Evolutionary conservation across 2,113 vertebrate genomes (phyloP).

Genomic region (Nematolebias whitei): DNA sequence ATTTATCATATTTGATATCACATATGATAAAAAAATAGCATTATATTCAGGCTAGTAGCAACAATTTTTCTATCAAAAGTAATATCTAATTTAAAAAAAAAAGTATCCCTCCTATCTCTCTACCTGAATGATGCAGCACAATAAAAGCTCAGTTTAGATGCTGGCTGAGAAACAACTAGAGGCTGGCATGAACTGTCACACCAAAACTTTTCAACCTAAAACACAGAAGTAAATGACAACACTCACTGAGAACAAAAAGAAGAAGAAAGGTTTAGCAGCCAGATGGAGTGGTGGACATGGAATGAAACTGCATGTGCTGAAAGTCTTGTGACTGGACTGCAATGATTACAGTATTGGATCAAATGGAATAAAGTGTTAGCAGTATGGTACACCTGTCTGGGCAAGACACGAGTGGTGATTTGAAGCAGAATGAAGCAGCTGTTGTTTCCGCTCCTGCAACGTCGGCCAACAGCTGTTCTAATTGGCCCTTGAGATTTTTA

Average conservation of each 20-base stretch:
- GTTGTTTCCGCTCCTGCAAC: too few species aligned
- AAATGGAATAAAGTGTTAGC: too few species aligned
- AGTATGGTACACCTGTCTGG: too few species aligned
- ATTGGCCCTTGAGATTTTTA: too few species aligned
- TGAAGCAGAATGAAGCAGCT: too few species aligned
- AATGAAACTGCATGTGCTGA: too few species aligned
- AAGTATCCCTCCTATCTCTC: background rate
- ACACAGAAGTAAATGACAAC: constrained; percentile 2
- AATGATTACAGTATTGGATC: too few species aligned
- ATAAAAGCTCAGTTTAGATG: constrained; percentile 28
- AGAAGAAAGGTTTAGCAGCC: too few species aligned
- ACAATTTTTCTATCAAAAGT: constrained; percentile 14
- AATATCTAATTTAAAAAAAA: constrained; percentile 7
- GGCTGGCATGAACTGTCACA: constrained; percentile 54
- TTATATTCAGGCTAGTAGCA: constrained; percentile 32
- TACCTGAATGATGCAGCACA: constrained; percentile 42
- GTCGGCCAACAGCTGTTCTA: too few species aligned
- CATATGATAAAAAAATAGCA: constrained; percentile 44
- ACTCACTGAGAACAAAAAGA: background rate
- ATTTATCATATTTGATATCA: constrained; percentile 74
- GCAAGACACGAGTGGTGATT: too few species aligned
- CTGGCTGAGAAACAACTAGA: constrained; percentile 54
- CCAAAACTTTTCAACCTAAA: constrained; percentile 22
- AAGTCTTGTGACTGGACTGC: too few species aligned
- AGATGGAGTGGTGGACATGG: too few species aligned